Conservation (phyloP, 2,113 vertebrate species). For the Apeltes quadracus region DNA sequence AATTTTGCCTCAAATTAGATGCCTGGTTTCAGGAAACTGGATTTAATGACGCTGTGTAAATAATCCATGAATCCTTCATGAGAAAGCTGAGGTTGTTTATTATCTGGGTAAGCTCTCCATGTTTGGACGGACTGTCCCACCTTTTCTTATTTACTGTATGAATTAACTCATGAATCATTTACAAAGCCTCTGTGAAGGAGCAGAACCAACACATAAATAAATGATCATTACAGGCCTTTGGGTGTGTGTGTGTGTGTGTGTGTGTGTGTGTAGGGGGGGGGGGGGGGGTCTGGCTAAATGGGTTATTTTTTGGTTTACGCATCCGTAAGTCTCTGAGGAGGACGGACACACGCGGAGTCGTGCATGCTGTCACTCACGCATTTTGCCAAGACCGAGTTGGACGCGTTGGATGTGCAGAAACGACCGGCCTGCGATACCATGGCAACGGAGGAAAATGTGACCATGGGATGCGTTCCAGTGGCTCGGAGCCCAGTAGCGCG, state of each 20-base stretch:
- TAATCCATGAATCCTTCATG: constrained; percentile 54
- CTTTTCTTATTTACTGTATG: constrained; percentile 67
- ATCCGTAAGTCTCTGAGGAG: constrained; percentile 29
- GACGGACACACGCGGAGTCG: constrained; percentile 35
- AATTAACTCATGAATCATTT: constrained; percentile 73
- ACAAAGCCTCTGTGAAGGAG: constrained; percentile 54
- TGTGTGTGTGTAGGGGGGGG: no score
- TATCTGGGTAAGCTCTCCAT: constrained; percentile 43
- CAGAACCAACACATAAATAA: constrained; percentile 57
- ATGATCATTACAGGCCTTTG: constrained; percentile 46
- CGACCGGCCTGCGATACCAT: constrained; percentile 67
- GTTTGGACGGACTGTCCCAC: constrained; percentile 35
- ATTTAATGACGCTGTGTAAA: constrained; percentile 27
- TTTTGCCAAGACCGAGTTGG: constrained; percentile 46
- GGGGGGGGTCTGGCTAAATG: constrained; percentile 9
- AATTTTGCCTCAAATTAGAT: constrained; percentile 24
- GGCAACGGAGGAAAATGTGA: constrained; percentile 71
- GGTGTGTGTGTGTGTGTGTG: no score
- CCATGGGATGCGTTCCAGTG: constrained; percentile 66
- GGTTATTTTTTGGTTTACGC: not conserved
- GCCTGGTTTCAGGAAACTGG: constrained; percentile 22
- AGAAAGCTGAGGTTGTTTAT: constrained; percentile 44
- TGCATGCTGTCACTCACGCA: constrained; percentile 3
- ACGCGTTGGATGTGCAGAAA: constrained; percentile 62
- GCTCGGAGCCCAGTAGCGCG: constrained; percentile 54